phyloP scores from a whole-genome alignment of 2,113 vertebrate genomes.

The Herpailurus yagouaroundi region DNA sequence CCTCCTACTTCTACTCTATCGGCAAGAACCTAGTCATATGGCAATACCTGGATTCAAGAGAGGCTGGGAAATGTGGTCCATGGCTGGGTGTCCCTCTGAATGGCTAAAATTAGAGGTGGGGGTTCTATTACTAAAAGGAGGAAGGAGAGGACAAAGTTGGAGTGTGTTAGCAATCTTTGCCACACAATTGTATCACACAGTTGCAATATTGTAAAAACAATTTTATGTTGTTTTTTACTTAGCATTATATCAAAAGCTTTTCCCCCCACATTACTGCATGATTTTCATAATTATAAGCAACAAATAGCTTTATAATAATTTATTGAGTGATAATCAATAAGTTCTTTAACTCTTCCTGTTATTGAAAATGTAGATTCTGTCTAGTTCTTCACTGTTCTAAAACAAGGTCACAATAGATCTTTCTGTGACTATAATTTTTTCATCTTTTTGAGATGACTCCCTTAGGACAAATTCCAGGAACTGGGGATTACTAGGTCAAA shows the following conservation, averaged over 20 bases:
- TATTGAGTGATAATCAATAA: not conserved
- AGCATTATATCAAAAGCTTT: not conserved
- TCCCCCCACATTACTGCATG: not conserved
- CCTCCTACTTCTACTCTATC: not conserved
- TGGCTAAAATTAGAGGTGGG: not conserved
- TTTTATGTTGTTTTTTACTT: constrained; percentile 23
- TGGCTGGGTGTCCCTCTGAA: not conserved
- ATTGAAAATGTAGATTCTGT: constrained; percentile 12
- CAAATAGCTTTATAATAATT: constrained; percentile 10
- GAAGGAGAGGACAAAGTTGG: not conserved
- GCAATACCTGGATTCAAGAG: not conserved
- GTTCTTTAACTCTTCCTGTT: constrained; percentile 4
- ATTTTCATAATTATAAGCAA: constrained; percentile 13
- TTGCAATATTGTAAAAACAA: not conserved
- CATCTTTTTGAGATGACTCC: constrained; percentile 45
- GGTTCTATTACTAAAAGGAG: not conserved
- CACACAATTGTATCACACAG: not conserved
- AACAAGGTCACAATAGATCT: constrained; percentile 33
- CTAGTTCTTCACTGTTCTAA: constrained; percentile 17
- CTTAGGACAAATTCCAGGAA: constrained; percentile 65
- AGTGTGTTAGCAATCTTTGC: not conserved
- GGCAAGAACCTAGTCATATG: not conserved
- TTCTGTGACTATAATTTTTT: constrained; percentile 39
- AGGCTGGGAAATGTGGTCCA: not conserved
- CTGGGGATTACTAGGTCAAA: constrained; percentile 66